Evolutionary conservation across 2,797 vertebrate genomes (phyloP), one percentile per base, ranked within the genome.

Genomic region (Thripadectes ignobilis): DNA sequence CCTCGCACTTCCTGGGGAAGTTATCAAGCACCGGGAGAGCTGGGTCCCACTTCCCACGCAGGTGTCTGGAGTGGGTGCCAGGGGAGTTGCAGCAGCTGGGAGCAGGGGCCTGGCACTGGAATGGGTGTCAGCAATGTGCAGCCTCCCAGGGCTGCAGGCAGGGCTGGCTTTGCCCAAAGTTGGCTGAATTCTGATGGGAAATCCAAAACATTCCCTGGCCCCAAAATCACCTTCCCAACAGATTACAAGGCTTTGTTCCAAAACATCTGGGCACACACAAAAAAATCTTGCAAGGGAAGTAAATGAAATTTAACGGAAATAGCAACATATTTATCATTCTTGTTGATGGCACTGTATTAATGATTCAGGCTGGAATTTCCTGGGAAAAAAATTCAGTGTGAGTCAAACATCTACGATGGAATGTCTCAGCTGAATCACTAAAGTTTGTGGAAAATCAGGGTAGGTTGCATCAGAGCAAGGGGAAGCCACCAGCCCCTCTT

Each of bases 221-320:
- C 13, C 57, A 51, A 36, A 91, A 79, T 78, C 26, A 69, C 58
- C 88, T 92, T 94, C 71, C 69, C 12, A 3, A 48, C 32, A 88
- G 83, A 81, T 32, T 34, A 68, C 29, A 63, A n/a, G 63, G 80
- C 83, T 96, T 95, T 94, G 83, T 95, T 94, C 51, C 14, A 54
- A 94, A 95, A 85, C 73, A 78, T 72, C 69, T 88, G 92, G 54
- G 48, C 9, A 79, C 27, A 30, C 58, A 77, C 0, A 3, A 71
- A 49, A 23, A 77, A 48, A 0, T 0, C 16, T 46, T 7, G 14
- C 12, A 54, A 73, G 24, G 45, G 65, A 88, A 52, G 39, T 69
- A 55, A 49, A 23, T 88, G 83, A 48, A 95, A 88, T 88, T 88
- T 52, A 78, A 82, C 32, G 45, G 74, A 93, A 96, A 55, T 39